These are phyloP conservation scores for Cotesia chilonis DNA, from an alignment of 1,140 invertebrate species.

Conservation along the genomic window DNA sequence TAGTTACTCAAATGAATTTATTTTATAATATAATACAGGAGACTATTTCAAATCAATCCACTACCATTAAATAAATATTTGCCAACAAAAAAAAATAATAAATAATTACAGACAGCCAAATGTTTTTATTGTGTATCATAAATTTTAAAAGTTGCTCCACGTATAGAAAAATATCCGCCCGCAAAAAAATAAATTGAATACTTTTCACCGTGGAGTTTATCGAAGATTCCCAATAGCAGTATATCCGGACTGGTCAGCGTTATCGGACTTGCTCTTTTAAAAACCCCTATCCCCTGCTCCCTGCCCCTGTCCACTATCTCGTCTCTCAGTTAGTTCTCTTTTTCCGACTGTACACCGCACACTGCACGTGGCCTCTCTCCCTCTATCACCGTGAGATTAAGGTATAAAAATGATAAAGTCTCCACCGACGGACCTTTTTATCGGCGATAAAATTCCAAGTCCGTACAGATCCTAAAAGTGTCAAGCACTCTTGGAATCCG, in stretches of 20 bases:
- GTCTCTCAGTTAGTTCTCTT: background rate
- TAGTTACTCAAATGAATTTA: no score
- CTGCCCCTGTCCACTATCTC: background rate
- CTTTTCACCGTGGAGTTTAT: slow-evolving; percentile 24
- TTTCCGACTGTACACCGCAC: background rate
- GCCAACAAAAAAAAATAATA: background rate
- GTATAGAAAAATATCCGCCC: slow-evolving; percentile 13
- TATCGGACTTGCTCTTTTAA: slow-evolving; percentile 20
- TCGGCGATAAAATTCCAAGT: slow-evolving; percentile 32
- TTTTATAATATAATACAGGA: no score
- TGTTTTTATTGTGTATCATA: background rate
- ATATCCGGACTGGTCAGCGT: slow-evolving; percentile 25
- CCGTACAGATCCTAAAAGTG: slow-evolving; percentile 24
- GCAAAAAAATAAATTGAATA: slow-evolving; percentile 11
- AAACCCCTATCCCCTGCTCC: background rate
- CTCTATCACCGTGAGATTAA: slow-evolving; percentile 24
- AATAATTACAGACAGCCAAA: background rate
- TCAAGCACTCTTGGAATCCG: slow-evolving; percentile 24
- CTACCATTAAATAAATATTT: no score
- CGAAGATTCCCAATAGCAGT: slow-evolving; percentile 21
- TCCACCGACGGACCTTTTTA: slow-evolving; percentile 25
- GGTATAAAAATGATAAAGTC: slow-evolving; percentile 33
- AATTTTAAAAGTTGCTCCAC: slow-evolving; percentile 11
- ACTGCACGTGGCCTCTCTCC: background rate
- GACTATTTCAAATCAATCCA: no score